Conservation (phyloP, 2,888 invertebrate genomes). For the Autographa gamma region DNA sequence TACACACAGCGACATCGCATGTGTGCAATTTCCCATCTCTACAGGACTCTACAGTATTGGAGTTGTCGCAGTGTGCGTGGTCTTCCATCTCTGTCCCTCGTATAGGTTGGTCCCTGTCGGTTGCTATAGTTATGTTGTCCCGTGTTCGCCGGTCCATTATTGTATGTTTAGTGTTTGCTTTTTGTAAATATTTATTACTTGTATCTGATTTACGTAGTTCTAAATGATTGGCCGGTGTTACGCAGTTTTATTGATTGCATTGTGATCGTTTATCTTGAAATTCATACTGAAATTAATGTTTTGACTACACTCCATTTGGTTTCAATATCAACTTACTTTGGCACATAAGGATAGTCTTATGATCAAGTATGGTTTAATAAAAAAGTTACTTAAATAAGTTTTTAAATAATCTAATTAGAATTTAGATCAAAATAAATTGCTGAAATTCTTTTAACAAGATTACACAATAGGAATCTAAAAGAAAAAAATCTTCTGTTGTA, state of each 20-base stretch:
- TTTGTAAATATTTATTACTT: conserved; percentile 70
- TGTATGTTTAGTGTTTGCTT: conserved; percentile 74
- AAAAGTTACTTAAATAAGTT: no score
- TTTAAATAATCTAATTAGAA: neutral
- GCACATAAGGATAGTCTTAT: neutral
- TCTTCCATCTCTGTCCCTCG: conserved; percentile 58
- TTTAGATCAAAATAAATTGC: neutral
- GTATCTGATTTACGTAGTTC: conserved; percentile 58
- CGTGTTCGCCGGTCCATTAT: conserved; percentile 79
- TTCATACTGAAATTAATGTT: conserved; percentile 11
- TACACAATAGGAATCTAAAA: neutral
- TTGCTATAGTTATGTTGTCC: conserved; percentile 66
- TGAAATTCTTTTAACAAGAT: neutral
- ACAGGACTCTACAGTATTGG: conserved; percentile 40
- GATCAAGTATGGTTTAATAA: no score
- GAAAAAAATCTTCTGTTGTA: neutral
- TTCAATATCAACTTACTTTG: neutral
- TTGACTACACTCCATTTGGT: conserved; percentile 14
- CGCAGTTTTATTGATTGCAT: conserved; percentile 39
- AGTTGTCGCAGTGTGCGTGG: conserved; percentile 54
- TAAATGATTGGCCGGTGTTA: conserved; percentile 49
- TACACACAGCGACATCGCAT: conserved; percentile 26
- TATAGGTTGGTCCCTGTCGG: conserved; percentile 59
- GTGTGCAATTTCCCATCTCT: conserved; percentile 61
- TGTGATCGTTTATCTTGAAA: conserved; percentile 16